phyloP scores from a whole-genome alignment of 1,140 invertebrate species.

The Ceratina japonica region DNA sequence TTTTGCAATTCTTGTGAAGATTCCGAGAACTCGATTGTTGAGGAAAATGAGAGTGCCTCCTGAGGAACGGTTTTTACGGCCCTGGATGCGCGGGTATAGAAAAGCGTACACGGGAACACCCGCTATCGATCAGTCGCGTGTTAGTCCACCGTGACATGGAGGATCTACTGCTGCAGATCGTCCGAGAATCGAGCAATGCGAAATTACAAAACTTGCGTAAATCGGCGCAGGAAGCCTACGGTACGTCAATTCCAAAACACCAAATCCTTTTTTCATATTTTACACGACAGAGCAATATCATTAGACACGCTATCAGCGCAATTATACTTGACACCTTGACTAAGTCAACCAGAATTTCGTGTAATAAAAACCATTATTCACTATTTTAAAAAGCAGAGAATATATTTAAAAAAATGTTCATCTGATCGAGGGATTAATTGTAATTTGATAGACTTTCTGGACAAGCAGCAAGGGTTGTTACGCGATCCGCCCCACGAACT shows the following conservation, averaged over 20 bases:
- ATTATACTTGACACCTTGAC: too few species aligned
- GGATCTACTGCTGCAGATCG: constrained; percentile 89
- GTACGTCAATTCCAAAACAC: constrained; percentile 76
- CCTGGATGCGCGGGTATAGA: constrained; percentile 49
- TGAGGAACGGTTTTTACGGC: constrained; percentile 32
- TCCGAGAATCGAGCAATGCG: constrained; percentile 87
- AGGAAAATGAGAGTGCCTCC: constrained; percentile 1
- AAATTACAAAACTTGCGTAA: constrained; percentile 86
- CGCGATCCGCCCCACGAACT: constrained; percentile 91
- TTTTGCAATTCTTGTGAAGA: neutral
- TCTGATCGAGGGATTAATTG: neutral
- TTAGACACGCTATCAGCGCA: neutral
- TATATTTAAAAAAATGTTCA: too few species aligned
- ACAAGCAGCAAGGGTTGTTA: constrained; percentile 87
- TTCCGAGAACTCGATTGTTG: neutral
- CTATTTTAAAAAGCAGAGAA: too few species aligned
- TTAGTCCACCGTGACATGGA: constrained; percentile 83
- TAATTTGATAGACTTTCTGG: constrained; percentile 85
- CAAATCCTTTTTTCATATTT: fast-evolving
- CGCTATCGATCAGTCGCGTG: constrained; percentile 75
- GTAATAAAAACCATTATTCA: too few species aligned
- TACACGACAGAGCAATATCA: neutral
- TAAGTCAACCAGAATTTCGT: too few species aligned
- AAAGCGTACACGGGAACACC: constrained; percentile 58
- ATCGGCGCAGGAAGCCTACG: constrained; percentile 89